Evolutionary conservation across 2,797 vertebrate genomes (phyloP).

Genomic region (Chelmon rostratus): DNA sequence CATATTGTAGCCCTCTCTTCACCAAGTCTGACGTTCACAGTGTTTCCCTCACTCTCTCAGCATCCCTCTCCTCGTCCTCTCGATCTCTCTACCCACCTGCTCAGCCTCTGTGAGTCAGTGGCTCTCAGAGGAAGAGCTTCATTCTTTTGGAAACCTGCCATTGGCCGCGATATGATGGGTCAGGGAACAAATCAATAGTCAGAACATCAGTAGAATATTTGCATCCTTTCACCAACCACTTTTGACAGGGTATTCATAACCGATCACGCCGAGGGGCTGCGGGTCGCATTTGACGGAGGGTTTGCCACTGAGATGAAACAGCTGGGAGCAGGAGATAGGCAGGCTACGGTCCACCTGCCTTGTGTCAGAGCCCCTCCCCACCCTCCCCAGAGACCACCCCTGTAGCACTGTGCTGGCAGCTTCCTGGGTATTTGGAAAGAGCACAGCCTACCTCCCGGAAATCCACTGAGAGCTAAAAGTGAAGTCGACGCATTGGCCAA

Average conservation of each 20-base stretch:
- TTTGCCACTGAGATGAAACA: conserved; percentile 68
- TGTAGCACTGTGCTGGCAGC: conserved; percentile 81
- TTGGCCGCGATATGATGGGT: conserved; percentile 71
- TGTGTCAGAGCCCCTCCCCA: conserved; percentile 50
- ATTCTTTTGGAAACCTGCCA: conserved; percentile 75
- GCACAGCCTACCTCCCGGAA: conserved; percentile 74
- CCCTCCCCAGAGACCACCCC: conserved; percentile 75
- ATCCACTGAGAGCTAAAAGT: conserved; percentile 59
- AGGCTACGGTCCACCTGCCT: conserved; percentile 62
- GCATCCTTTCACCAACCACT: conserved; percentile 73
- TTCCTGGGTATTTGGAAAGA: conserved; percentile 73
- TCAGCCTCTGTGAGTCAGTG: conserved; percentile 70
- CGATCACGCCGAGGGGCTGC: conserved; percentile 50
- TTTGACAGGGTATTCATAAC: conserved; percentile 84
- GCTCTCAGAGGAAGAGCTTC: conserved; percentile 76
- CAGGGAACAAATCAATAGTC: conserved; percentile 79
- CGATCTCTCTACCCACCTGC: conserved; percentile 70
- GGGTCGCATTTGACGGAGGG: conserved; percentile 51
- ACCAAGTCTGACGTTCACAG: conserved; percentile 55
- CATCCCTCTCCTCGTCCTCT: conserved; percentile 38
- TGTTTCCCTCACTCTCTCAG: conserved; percentile 45
- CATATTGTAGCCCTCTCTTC: conserved; percentile 46
- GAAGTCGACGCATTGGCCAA: conserved; percentile 66
- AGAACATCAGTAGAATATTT: conserved; percentile 76
- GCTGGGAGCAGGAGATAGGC: conserved; percentile 75